Base-by-base conservation (phyloP, 2,113 vertebrate species). In the Sclerurus mexicanus region DNA sequence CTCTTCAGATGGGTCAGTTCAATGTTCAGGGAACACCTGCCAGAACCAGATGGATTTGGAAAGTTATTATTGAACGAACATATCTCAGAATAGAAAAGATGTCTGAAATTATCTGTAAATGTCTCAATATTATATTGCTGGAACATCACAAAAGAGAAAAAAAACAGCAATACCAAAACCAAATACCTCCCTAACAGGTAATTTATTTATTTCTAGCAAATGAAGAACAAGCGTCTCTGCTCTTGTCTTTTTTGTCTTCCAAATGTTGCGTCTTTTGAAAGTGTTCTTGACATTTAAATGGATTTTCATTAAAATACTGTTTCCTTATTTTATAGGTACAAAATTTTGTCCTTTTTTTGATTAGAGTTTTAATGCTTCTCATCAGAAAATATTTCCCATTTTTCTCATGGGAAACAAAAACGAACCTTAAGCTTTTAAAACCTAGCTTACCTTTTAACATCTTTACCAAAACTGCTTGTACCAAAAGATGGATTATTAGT, bases 131-230 rank as follows among this genome's bases (percentile, higher is more conserved):
- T 31, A 39, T 37, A 84, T 27, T 69, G 23, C 14, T 52, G 23
- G 20, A 12, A n/a, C n/a, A 39, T 37, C 52, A 24, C 17, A 62
- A 56, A 66, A 69, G 6, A 50, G 23, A 55, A 39, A 39, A 21
- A 73, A 47, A 16, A 4, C 13, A 82, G 14, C 5, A 35, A 66
- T n/a, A n/a, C n/a, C n/a, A 35, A 20, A 60, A 73, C 39, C 21
- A 35, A 47, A 3, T 22, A 6, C 4, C 24, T 35, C 0, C 3
- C 1, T 23, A 1, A 7, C 20, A 39, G 33, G 6, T 35, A 39
- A 78, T 64, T 68, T 62, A 12, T 21, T 56, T 81, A 14, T 53
- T 68, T 85, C 46, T 78, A 52, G 31, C 14, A 85, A 60, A 23
- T 10, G 17, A 81, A 53, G 15, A 77, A 35, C 10, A 56, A 74